Evolutionary conservation across 2,888 invertebrate species (phyloP).

Genomic region (Dinocampus coccinellae): DNA sequence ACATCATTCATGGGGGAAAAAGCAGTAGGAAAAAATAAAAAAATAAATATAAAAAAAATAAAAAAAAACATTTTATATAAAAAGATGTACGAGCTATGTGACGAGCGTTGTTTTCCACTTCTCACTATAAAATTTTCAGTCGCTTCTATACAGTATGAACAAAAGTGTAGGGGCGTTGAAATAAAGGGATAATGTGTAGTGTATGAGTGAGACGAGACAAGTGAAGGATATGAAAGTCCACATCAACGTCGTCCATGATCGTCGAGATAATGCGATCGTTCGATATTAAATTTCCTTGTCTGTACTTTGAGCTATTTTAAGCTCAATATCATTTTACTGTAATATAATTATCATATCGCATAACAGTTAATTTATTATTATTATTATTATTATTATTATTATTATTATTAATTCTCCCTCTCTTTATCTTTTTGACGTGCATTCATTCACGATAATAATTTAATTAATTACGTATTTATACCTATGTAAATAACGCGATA

Average conservation of each 20-base stretch:
- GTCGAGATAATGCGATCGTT: slow-evolving; percentile 27
- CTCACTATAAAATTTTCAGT: neutral
- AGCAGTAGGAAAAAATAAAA: too few relatives aligned
- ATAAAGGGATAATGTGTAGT: neutral
- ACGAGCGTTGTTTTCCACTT: neutral
- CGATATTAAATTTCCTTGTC: slow-evolving; percentile 29
- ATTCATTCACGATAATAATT: too few relatives aligned
- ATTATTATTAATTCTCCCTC: neutral
- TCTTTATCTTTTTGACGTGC: too few relatives aligned
- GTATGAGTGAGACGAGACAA: neutral
- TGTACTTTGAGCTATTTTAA: slow-evolving; percentile 15
- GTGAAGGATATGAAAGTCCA: slow-evolving; percentile 12
- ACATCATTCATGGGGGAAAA: neutral
- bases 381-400: slow-evolving; percentile 15
- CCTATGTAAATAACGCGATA: too few relatives aligned
- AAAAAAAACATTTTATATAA: neutral
- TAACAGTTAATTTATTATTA: neutral
- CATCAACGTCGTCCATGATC: slow-evolving; percentile 9
- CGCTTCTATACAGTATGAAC: neutral
- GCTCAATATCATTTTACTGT: slow-evolving; percentile 19
- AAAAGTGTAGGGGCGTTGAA: neutral
- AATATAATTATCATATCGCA: slow-evolving; percentile 13
- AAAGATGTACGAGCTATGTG: slow-evolving; percentile 19
- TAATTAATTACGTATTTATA: too few relatives aligned
- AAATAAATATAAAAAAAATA: too few relatives aligned